Conservation (phyloP, 2,888 invertebrate genomes). For the Caradrina kadenii region DNA sequence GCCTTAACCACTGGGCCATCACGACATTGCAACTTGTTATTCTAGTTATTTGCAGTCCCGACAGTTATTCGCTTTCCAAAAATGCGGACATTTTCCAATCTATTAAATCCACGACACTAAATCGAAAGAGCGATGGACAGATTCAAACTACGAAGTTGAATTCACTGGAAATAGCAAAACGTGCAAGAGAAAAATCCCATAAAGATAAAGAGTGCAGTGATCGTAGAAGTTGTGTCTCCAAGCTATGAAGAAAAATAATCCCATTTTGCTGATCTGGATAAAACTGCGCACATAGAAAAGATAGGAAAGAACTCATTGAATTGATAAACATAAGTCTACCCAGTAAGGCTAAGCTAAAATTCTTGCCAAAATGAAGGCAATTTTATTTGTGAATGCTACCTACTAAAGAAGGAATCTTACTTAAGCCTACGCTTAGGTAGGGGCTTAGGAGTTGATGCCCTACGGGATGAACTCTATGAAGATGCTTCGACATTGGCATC, state of each 20-base stretch:
- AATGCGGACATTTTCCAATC: conserved; percentile 18
- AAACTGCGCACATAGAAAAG: conserved; percentile 3
- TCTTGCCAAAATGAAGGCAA: background rate
- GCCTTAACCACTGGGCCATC: too few relatives aligned
- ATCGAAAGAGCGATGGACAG: conserved; percentile 11
- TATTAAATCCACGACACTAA: conserved; percentile 6
- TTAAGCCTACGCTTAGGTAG: background rate
- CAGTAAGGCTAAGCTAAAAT: background rate
- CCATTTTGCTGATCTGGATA: conserved; percentile 19
- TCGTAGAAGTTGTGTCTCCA: conserved; percentile 18
- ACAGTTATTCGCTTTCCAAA: background rate
- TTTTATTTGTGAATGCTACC: background rate
- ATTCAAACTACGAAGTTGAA: conserved; percentile 14
- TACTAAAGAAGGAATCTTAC: background rate
- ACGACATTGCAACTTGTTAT: background rate
- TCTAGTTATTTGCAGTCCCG: background rate
- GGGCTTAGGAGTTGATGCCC: background rate
- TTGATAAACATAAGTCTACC: background rate
- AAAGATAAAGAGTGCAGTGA: conserved; percentile 16
- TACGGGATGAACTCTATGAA: background rate
- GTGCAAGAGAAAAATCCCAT: conserved; percentile 14
- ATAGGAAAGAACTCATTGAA: background rate
- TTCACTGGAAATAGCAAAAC: conserved; percentile 17
- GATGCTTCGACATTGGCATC: background rate
- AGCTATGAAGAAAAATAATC: conserved; percentile 8